Base-by-base conservation (phyloP, 2,888 invertebrate genomes). In the Aelia acuminata region DNA sequence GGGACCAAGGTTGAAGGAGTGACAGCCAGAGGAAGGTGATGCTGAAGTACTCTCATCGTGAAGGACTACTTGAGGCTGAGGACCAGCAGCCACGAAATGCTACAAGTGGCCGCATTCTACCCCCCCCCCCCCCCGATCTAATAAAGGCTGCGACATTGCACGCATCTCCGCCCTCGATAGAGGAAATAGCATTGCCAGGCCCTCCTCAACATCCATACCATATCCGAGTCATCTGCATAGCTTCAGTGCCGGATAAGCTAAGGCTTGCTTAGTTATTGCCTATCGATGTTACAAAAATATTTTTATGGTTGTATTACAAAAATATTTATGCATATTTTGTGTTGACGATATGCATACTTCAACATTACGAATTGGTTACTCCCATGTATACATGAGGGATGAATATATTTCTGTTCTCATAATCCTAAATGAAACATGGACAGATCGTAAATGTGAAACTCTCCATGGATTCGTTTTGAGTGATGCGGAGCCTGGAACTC, bases 131-230 rank as follows among this genome's bases (percentile, higher is more conserved):
- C 11, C 70, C 18, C 75, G 20, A 75, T 80, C 22, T 26, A 80
- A 80, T 80, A 80, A 80, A 80, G 80, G 80, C 43, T 80, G 80
- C 80, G 80, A 80, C 80, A 80, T 80, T n/a, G 80, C 80, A 80
- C 80, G 80, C 80, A 80, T 80, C 80, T 80, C 80, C 43, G 63
- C 31, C 31, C 63, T 63, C 18, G 31, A 13, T 8, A 31, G 63
- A 63, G 31, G 63, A 63, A 63, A 63, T 63, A 31, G 63, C 63
- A 63, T 31, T 63, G 63, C 63, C 63, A 63, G 31, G 10, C 63
- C 31, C 63, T 63, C 31, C 63, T 1, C 11, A 63, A 31, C 63
- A 63, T 31, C 63, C 31, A 63, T 63, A 63, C 31, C 31, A 63
- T 35, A 31, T 63, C 31, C 31, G 63, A 18, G 63, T 63, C 11